phyloP scores from a whole-genome alignment of 2,888 invertebrate genomes.

The Ornithoptera priamus region DNA sequence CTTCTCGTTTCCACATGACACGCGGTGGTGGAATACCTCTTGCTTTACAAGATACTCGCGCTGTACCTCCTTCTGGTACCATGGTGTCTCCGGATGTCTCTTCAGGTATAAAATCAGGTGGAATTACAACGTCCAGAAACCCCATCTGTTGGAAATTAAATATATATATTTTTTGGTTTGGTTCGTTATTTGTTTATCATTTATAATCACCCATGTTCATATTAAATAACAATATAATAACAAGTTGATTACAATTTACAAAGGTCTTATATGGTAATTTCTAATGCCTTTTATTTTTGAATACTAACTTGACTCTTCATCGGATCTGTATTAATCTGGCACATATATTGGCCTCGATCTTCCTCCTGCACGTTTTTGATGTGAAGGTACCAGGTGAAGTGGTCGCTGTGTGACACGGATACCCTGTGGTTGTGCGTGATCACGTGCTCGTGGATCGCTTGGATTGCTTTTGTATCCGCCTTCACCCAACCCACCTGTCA shows the following conservation, averaged over 20 bases:
- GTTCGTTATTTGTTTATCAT: not conserved
- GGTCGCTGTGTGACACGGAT: conserved; percentile 88
- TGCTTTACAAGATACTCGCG: conserved; percentile 82
- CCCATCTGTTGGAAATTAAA: conserved; percentile 80
- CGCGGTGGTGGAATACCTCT: conserved; percentile 86
- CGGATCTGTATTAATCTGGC: conserved; percentile 93
- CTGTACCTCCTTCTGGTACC: conserved; percentile 87
- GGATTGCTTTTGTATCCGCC: conserved; percentile 91
- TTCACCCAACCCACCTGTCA: conserved; percentile 91
- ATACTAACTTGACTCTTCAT: conserved; percentile 89
- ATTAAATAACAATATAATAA: no score
- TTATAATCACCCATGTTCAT: not conserved
- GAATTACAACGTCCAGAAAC: conserved; percentile 88
- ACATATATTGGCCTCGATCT: conserved; percentile 91
- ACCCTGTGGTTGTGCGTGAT: conserved; percentile 92
- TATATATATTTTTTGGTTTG: not conserved
- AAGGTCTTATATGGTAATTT: no score
- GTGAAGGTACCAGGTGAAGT: conserved; percentile 90
- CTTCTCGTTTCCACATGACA: conserved; percentile 88
- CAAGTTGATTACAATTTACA: not conserved
- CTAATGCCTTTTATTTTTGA: not conserved
- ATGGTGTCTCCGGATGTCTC: conserved; percentile 90
- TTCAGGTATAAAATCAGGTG: conserved; percentile 89
- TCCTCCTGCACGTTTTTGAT: conserved; percentile 89
- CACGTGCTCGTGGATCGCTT: conserved; percentile 91